Evolutionary conservation across 1,140 invertebrate species (phyloP).

Genomic region (Camponotus vicinus): DNA sequence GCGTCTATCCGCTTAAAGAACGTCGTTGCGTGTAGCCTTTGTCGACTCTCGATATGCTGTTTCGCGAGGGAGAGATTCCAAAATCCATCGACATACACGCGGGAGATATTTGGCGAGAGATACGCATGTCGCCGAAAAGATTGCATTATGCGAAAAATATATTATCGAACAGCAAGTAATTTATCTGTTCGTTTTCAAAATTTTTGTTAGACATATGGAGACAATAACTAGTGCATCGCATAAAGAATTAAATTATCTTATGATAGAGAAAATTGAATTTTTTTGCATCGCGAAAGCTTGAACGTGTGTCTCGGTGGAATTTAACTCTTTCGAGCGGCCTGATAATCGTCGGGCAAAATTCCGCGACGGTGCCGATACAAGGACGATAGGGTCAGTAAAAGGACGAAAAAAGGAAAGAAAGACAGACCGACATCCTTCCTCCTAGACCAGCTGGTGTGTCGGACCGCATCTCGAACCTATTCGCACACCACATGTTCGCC

Average conservation of each 20-base stretch:
- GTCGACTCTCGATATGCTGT: conserved; percentile 15
- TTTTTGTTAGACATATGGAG: too few species aligned
- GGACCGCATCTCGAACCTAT: conserved; percentile 72
- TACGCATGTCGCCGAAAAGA: not conserved
- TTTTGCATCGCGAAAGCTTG: not conserved
- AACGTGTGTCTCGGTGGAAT: not conserved
- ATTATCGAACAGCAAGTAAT: not conserved
- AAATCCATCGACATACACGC: not conserved
- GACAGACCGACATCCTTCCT: conserved; percentile 71
- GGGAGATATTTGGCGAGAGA: not conserved
- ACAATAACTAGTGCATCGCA: not conserved
- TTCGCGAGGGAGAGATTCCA: conserved; percentile 19
- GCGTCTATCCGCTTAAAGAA: conserved; percentile 64
- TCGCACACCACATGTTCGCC: conserved; percentile 81
- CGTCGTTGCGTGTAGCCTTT: conserved; percentile 51
- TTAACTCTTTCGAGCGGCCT: conserved; percentile 45
- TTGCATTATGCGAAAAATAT: not conserved
- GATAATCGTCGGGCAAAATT: conserved; percentile 48
- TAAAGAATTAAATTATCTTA: not conserved
- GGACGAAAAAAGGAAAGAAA: conserved; percentile 63
- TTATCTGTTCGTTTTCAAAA: not conserved
- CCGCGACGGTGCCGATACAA: conserved; percentile 32
- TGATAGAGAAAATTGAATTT: not conserved
- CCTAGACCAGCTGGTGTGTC: conserved; percentile 79
- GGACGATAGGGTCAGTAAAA: conserved; percentile 49